phyloP scores from a whole-genome alignment of 1,140 invertebrate genomes.

The Dendrolimus punctatus region DNA sequence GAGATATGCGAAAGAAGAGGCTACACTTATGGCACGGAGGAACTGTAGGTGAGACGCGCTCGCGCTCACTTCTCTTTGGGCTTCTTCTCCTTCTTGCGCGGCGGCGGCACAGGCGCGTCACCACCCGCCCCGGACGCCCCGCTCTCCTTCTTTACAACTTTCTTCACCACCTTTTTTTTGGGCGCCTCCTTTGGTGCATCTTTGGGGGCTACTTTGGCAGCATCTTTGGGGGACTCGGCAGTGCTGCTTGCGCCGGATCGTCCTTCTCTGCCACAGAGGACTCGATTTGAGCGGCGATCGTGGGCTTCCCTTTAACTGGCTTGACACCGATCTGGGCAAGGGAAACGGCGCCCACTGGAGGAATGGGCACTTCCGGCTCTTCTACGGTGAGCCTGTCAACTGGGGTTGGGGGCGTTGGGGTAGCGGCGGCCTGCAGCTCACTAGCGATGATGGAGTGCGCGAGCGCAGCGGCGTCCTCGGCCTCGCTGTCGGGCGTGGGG shows the following conservation, averaged over 20 bases:
- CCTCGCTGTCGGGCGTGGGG: conserved; percentile 66
- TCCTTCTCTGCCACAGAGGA: conserved; percentile 32
- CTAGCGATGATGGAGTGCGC: conserved; percentile 63
- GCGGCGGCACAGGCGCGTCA: conserved; percentile 65
- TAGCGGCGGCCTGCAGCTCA: conserved; percentile 39
- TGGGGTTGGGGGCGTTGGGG: conserved; percentile 15
- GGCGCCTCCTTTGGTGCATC: conserved; percentile 28
- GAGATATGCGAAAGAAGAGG: conserved; percentile 35
- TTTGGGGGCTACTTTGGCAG: too few relatives aligned
- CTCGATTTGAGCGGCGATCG: conserved; percentile 46
- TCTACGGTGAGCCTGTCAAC: conserved; percentile 35
- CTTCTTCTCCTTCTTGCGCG: conserved; percentile 71
- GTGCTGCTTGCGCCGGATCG: conserved; percentile 13
- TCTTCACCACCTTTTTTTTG: conserved; percentile 59
- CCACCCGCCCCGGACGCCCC: conserved; percentile 28
- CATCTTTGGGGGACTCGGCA: background rate
- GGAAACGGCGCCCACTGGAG: conserved; percentile 55
- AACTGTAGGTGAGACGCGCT: conserved; percentile 39
- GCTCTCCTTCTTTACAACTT: conserved; percentile 55
- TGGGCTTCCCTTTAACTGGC: conserved; percentile 33
- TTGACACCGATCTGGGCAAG: conserved; percentile 62
- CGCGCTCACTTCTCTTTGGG: conserved; percentile 63
- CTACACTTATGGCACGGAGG: conserved; percentile 64
- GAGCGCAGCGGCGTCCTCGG: conserved; percentile 63
- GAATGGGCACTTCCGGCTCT: conserved; percentile 49